These are phyloP conservation scores for Tenthredo amoena DNA, from an alignment of 2,888 invertebrate species.

Conservation along the genomic window DNA sequence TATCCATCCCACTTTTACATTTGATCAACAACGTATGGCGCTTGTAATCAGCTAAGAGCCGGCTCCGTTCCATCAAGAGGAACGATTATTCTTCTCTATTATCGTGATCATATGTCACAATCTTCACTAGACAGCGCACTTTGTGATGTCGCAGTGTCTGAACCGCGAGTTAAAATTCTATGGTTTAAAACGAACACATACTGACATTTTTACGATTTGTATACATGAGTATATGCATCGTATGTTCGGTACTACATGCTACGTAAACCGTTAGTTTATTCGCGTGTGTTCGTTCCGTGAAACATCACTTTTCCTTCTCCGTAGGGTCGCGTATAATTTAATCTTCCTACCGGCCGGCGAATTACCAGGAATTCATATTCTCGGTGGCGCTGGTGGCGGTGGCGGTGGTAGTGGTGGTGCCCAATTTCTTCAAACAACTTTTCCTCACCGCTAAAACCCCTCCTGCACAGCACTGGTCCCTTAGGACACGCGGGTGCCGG, in stretches of 20 bases:
- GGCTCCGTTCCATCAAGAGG: neutral
- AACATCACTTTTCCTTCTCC: neutral
- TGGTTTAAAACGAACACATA: neutral
- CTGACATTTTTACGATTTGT: neutral
- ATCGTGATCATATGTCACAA: neutral
- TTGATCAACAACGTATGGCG: neutral
- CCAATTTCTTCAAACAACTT: constrained; percentile 51
- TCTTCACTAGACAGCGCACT: neutral
- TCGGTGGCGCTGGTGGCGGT: neutral
- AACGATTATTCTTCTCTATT: neutral
- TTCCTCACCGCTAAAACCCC: constrained; percentile 24
- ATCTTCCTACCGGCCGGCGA: constrained; percentile 46
- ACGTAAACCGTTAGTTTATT: neutral
- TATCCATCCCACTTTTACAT: constrained; percentile 25
- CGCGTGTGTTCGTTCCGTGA: neutral
- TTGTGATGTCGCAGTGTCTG: neutral
- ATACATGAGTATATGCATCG: neutral
- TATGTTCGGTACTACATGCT: neutral
- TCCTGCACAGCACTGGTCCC: constrained; percentile 24
- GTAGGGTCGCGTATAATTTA: constrained; percentile 53
- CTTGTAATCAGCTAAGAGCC: constrained; percentile 7
- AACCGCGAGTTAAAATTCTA: neutral
- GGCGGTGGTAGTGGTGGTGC: neutral
- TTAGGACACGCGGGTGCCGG: constrained; percentile 3
- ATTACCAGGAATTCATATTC: constrained; percentile 54